Base-by-base conservation (phyloP, 2,888 invertebrate species). In the Lasioglossum malachurum region DNA sequence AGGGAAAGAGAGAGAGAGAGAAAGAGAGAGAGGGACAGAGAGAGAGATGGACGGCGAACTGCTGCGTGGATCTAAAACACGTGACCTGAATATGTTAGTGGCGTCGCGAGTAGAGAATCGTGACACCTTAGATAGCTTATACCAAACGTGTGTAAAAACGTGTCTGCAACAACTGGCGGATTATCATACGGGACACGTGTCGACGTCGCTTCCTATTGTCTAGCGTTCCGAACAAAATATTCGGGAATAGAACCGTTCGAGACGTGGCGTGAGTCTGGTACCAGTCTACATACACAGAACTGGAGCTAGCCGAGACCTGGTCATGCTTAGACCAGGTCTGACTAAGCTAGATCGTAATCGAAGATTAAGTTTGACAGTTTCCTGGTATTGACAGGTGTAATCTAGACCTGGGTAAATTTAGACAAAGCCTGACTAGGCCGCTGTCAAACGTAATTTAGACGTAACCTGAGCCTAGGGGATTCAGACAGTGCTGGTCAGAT, bases 171-270 rank as follows among this genome's bases (percentile, higher is more conserved):
- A 75, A 81, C 75, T 27, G n/a, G 27, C 8, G 49, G 12, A 60
- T 86, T 86, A 77, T 77, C 77, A 86, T 75, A 46, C 84, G 69
- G n/a, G 16, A 57, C 83, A 77, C 77, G 85, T 38, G 76, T 14
- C 53, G 0, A 23, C 60, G 44, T 31, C 14, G 27, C 35, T 64
- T 79, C 67, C 75, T 41, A 7, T 23, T 31, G 57, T 16, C 60
- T 46, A 19, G 57, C 67, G 10, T 1, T 8, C 35, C 27, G n/a
- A 35, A 16, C 19, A 31, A 35, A 35, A 19, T 31, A 16, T 3
- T 35, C 67, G 35, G 4, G 27, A 60, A 27, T 60, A 27, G 14
- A 60, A 27, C 27, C 60, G 27, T 12, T 0, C 49, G 12, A 8
- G n/a, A n/a, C 23, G n/a, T 27, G n/a, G 60, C 12, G 27, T 0